A percentile compares a stretch with the other conserved stretches of the same genome.
Conservation (phyloP, 2,888 invertebrate species). For the Conus canariensis region DNA sequence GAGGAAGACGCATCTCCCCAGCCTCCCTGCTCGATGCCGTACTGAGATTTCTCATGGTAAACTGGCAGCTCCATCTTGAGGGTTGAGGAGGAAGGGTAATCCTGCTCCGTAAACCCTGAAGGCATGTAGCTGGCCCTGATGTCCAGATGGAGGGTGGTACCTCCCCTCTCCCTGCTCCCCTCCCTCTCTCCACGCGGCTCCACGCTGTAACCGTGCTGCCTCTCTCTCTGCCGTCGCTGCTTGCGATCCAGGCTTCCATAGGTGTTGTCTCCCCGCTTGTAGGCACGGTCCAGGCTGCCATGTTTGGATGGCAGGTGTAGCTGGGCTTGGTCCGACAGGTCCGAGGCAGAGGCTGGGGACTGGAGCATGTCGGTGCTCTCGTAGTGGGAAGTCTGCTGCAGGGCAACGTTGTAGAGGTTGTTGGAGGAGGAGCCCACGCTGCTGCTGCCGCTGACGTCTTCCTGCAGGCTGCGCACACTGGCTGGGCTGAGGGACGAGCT, state of each 20-base stretch:
- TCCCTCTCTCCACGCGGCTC: constrained; percentile 5
- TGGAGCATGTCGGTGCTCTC: constrained; percentile 73
- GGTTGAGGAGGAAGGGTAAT: constrained; percentile 22
- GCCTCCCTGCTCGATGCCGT: not conserved
- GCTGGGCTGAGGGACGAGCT: constrained; percentile 48
- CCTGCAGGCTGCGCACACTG: constrained; percentile 70
- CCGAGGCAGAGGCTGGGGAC: constrained; percentile 53
- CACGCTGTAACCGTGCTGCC: constrained; percentile 27
- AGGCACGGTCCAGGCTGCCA: constrained; percentile 73
- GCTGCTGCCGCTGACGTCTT: constrained; percentile 66
- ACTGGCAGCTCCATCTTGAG: constrained; percentile 64
- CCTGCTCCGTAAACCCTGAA: constrained; percentile 10
- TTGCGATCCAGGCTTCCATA: constrained; percentile 70
- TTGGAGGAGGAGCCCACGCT: constrained; percentile 70
- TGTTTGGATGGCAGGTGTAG: constrained; percentile 60
- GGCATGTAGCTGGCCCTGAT: constrained; percentile 20
- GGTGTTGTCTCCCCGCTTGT: constrained; percentile 51
- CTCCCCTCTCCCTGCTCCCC: constrained; percentile 15
- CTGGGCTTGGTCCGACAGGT: not conserved
- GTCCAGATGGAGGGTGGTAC: constrained; percentile 17
- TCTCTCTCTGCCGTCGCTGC: constrained; percentile 39
- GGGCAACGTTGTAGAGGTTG: constrained; percentile 78
- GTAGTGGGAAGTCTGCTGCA: constrained; percentile 77
- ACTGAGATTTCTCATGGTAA: constrained; percentile 56
- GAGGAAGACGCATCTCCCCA: constrained; percentile 50